Evolutionary conservation across 2,888 invertebrate species (phyloP).

Genomic region (Sisyra terminalis): DNA sequence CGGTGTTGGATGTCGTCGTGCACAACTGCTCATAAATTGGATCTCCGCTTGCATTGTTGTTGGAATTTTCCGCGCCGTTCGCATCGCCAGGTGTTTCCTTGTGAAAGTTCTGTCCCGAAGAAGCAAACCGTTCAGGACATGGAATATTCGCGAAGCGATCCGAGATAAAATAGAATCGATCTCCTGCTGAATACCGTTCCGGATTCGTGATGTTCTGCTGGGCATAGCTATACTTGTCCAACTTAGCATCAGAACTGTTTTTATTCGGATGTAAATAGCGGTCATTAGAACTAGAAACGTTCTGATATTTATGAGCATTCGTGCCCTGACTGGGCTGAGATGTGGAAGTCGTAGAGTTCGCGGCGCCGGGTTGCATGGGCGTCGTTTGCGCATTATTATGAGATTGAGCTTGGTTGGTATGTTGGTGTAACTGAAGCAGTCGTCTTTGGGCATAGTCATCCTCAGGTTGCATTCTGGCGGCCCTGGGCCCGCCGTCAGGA

Average conservation of each 20-base stretch:
- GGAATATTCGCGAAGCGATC: conserved; percentile 23
- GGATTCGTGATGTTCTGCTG: conserved; percentile 25
- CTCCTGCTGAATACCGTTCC: conserved; percentile 22
- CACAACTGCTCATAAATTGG: conserved; percentile 1
- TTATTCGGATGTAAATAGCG: conserved; percentile 16
- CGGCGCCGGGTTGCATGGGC: conserved; percentile 27
- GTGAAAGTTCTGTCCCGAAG: conserved; percentile 17
- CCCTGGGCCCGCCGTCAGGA: conserved; percentile 48
- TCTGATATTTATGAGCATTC: conserved; percentile 19
- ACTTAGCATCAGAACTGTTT: conserved; percentile 26
- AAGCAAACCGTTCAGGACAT: conserved; percentile 25
- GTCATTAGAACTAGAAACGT: conserved; percentile 19
- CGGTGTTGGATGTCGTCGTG: not conserved
- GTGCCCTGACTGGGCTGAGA: conserved; percentile 16
- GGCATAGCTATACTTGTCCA: conserved; percentile 32
- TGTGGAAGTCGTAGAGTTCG: conserved; percentile 8
- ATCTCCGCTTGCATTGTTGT: not conserved
- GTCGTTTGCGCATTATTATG: conserved; percentile 24
- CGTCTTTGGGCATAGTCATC: conserved; percentile 22
- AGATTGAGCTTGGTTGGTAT: conserved; percentile 1
- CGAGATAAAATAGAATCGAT: conserved; percentile 17
- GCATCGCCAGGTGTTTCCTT: conserved; percentile 15
- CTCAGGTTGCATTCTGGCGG: conserved; percentile 41
- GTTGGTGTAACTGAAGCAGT: conserved; percentile 9
- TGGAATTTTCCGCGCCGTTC: conserved; percentile 3